A percentile compares a stretch with the other conserved stretches of the same genome.
phyloP scores from a whole-genome alignment of 2,113 vertebrate species.

The Platichthys stellatus region DNA sequence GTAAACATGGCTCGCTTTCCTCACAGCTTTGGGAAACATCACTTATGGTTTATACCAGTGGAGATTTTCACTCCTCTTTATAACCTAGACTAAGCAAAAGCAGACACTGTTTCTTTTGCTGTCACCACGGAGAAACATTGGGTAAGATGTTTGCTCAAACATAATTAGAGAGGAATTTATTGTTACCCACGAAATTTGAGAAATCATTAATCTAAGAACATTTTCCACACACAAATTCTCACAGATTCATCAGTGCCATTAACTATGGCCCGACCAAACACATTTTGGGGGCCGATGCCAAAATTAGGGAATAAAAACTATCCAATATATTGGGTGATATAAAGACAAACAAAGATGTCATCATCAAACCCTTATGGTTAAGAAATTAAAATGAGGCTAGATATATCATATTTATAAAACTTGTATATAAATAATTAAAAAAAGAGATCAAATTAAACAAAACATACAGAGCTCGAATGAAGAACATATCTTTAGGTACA shows the following conservation, averaged over 20 bases:
- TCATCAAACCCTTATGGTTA: no score
- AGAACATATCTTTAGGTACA: no score
- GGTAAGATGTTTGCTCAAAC: conserved; percentile 41
- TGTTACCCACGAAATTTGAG: conserved; percentile 10
- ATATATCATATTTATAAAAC: no score
- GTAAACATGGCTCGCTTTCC: conserved; percentile 58
- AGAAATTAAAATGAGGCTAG: no score
- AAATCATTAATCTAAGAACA: conserved; percentile 17
- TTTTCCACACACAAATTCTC: not conserved
- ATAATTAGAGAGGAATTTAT: conserved; percentile 32
- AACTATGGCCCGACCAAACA: not conserved
- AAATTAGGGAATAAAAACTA: no score
- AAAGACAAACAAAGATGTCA: no score
- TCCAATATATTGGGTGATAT: no score
- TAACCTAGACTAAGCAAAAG: conserved; percentile 61
- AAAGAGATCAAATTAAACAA: no score
- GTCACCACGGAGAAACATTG: conserved; percentile 34
- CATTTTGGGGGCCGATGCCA: no score
- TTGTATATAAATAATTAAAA: no score
- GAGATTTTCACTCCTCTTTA: conserved; percentile 63
- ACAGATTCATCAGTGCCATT: not conserved
- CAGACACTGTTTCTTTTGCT: conserved; percentile 56
- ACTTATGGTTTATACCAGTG: conserved; percentile 61
- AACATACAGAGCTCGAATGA: no score
- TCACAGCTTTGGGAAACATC: conserved; percentile 54